Percentiles rank a stretch among this genome's conserved stretches.
These are phyloP conservation scores for Andrena marginata DNA, from an alignment of 2,888 invertebrate genomes.

Conservation along the genomic window DNA sequence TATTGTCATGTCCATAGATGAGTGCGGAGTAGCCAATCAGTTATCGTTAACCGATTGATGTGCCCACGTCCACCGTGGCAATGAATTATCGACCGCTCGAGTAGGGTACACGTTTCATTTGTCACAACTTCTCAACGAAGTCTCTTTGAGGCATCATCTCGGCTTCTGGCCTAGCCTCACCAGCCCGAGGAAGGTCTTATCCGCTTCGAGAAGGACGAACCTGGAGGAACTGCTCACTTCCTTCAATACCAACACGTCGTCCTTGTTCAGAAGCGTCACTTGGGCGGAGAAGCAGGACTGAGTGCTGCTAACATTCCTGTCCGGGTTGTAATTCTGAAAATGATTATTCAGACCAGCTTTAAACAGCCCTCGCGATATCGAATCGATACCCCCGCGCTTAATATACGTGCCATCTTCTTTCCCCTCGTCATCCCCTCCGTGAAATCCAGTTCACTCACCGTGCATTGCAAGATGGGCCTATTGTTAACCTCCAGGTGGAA, in stretches of 20 bases:
- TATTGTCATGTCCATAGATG: not conserved
- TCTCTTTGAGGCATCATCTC: not conserved
- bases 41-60: conserved; percentile 2
- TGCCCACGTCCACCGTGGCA: not conserved
- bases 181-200: conserved; percentile 94
- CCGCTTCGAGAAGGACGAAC: conserved; percentile 90
- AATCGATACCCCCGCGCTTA: no score
- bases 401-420: no score
- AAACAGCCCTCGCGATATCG: no score
- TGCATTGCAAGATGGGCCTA: conserved; percentile 90
- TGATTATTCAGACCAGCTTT: not conserved
- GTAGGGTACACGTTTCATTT: not conserved
- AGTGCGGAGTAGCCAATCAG: not conserved
- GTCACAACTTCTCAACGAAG: no score
- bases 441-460: conserved; percentile 69
- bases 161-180: conserved; percentile 88
- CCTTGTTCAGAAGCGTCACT: conserved; percentile 77
- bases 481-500: conserved; percentile 89
- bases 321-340: conserved; percentile 76
- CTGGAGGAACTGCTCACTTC: conserved; percentile 89
- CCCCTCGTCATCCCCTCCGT: no score
- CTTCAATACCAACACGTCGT: conserved; percentile 89
- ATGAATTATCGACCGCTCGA: not conserved
- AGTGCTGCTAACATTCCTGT: conserved; percentile 67
- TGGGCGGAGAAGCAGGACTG: conserved; percentile 82